Conservation (phyloP, 2,113 vertebrate genomes). For the Notarius quadriscutis region DNA sequence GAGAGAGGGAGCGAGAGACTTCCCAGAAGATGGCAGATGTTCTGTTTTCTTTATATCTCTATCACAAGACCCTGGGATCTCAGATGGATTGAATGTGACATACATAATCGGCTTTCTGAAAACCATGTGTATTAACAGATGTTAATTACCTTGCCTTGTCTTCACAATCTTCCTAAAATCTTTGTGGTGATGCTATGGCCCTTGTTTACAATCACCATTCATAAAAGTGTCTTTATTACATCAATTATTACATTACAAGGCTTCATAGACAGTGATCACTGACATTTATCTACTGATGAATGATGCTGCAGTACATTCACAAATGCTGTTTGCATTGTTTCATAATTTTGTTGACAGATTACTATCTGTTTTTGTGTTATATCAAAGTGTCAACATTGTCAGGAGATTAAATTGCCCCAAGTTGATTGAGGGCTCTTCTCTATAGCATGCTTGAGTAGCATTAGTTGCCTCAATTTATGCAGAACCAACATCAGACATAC, state of each 20-base stretch:
- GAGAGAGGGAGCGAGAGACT: neutral
- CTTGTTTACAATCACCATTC: slow-evolving; percentile 24
- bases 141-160: slow-evolving; percentile 50
- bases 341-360: slow-evolving; percentile 24
- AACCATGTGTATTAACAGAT: slow-evolving; percentile 50
- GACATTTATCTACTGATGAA: slow-evolving; percentile 32
- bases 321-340: neutral
- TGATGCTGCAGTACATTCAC: neutral
- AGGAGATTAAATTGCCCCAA: slow-evolving; percentile 28
- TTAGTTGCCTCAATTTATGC: neutral
- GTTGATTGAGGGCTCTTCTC: neutral
- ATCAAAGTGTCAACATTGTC: slow-evolving; percentile 30
- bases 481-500: neutral
- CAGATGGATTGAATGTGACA: slow-evolving; percentile 37
- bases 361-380: slow-evolving; percentile 25
- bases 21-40: slow-evolving; percentile 52
- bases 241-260: slow-evolving; percentile 12
- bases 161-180: slow-evolving; percentile 34
- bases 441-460: neutral
- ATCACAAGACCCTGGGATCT: slow-evolving; percentile 29
- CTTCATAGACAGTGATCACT: slow-evolving; percentile 10
- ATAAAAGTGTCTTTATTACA: slow-evolving; percentile 37
- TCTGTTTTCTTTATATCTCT: slow-evolving; percentile 31
- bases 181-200: slow-evolving; percentile 16
- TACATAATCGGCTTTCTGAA: slow-evolving; percentile 38